A percentile compares a stretch with the other conserved stretches of the same genome.
Conservation (phyloP, 2,888 invertebrate genomes). For the Sminthurides aquaticus region DNA sequence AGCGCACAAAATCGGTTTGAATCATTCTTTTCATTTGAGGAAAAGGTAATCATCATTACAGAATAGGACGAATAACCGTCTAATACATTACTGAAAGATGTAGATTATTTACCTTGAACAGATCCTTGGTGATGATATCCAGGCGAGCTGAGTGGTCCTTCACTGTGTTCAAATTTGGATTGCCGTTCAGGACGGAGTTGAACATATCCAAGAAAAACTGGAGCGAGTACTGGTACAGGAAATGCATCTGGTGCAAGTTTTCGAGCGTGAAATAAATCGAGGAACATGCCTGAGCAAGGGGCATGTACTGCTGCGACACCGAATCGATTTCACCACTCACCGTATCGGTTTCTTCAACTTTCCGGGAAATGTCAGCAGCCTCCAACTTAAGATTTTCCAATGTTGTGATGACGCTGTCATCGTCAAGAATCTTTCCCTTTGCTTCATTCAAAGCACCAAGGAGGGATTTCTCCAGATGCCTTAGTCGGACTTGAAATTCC, state of each 20-base stretch:
- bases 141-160: constrained; percentile 79
- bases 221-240: constrained; percentile 96
- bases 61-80: too few species aligned
- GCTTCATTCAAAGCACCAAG: constrained; percentile 95
- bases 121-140: constrained; percentile 79
- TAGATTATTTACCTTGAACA: constrained; percentile 67
- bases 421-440: constrained; percentile 95
- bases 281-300: constrained; percentile 92
- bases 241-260: constrained; percentile 94
- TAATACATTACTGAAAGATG: not conserved
- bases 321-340: constrained; percentile 96
- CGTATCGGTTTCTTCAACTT: constrained; percentile 93
- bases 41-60: not conserved
- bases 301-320: constrained; percentile 92
- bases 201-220: constrained; percentile 99
- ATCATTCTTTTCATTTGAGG: not conserved
- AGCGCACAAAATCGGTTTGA: constrained; percentile 13
- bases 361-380: constrained; percentile 91
- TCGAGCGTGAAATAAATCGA: constrained; percentile 99
- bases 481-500: constrained; percentile 91
- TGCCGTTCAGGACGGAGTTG: constrained; percentile 80
- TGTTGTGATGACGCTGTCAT: constrained; percentile 96
- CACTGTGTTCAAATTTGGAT: constrained; percentile 66
- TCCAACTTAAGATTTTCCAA: constrained; percentile 95
- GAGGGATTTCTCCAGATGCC: constrained; percentile 94